Evolutionary conservation across 2,797 vertebrate species (phyloP).

Genomic region (Lagodon rhomboides): DNA sequence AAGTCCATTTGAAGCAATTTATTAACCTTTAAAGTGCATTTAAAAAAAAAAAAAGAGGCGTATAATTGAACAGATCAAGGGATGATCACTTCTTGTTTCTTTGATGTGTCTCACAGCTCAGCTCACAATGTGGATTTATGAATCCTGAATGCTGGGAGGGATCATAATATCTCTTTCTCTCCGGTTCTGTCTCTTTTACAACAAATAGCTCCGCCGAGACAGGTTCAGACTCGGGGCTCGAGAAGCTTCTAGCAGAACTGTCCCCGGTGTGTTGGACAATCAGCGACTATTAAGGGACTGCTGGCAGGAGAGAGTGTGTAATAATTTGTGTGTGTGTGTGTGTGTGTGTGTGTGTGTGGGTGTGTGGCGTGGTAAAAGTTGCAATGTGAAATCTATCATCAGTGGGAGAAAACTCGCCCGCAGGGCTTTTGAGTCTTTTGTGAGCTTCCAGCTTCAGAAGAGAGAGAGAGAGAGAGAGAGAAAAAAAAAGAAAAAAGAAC

Average conservation of each 20-base stretch:
- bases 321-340: conserved; percentile 31
- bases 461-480: conserved; percentile 8
- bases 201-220: conserved; percentile 57
- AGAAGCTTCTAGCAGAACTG: conserved; percentile 45
- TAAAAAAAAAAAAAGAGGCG: conserved; percentile 32
- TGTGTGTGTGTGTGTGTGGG: conserved; percentile 13
- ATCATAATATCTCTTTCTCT: conserved; percentile 51
- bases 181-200: conserved; percentile 46
- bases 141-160: conserved; percentile 61
- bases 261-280: conserved; percentile 54
- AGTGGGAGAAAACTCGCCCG: conserved; percentile 65
- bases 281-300: conserved; percentile 36
- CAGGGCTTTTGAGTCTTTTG: conserved; percentile 69
- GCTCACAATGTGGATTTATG: conserved; percentile 63
- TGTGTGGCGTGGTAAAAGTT: conserved; percentile 45
- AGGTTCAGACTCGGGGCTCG: conserved; percentile 68
- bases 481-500: conserved; percentile 39
- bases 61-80: conserved; percentile 61
- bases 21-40: conserved; percentile 58
- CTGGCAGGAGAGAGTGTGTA: conserved; percentile 40
- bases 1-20: conserved; percentile 62
- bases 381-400: conserved; percentile 66
- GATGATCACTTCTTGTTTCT: conserved; percentile 57
- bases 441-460: conserved; percentile 70
- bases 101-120: conserved; percentile 62